A percentile compares a stretch with the other conserved stretches of the same genome.
Evolutionary conservation across 2,113 vertebrate species (phyloP).

Genomic region (Oncorhynchus tshawytscha): DNA sequence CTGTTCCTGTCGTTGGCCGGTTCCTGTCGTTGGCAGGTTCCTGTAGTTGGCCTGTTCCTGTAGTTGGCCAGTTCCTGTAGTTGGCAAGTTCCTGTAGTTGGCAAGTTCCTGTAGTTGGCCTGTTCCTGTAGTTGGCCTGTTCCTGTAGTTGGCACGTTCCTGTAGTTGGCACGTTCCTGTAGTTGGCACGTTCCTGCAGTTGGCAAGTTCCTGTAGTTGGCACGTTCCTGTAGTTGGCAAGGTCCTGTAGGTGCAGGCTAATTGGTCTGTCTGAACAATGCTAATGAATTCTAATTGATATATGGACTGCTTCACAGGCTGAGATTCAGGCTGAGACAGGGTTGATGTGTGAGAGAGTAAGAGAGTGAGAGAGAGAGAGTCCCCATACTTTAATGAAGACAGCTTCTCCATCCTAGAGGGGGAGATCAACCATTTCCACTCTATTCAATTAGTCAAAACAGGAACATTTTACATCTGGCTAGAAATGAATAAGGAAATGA

Average conservation of each 20-base stretch:
- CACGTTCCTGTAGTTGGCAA: neutral
- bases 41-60: neutral
- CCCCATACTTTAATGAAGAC: constrained; percentile 2
- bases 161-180: too few species aligned
- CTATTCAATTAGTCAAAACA: too few species aligned
- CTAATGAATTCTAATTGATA: constrained; percentile 30
- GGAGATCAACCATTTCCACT: too few species aligned
- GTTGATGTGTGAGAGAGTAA: too few species aligned
- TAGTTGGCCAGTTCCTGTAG: neutral
- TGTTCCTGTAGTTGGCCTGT: accelerated
- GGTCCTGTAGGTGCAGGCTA: constrained; percentile 2
- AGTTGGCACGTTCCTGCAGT: too few species aligned
- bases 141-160: too few species aligned
- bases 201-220: too few species aligned
- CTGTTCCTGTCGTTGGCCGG: accelerated
- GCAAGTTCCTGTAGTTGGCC: too few species aligned
- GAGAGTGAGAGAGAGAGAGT: too few species aligned
- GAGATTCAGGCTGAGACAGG: constrained; percentile 2
- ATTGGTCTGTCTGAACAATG: constrained; percentile 31
- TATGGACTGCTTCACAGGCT: constrained; percentile 14
- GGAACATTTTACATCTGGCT: too few species aligned
- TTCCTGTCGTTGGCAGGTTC: neutral
- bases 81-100: too few species aligned
- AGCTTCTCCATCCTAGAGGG: too few species aligned
- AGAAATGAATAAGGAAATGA: neutral